Evolutionary conservation across 1,140 invertebrate species (phyloP), one percentile per base, ranked within the genome.

Genomic region (Araneus ventricosus): DNA sequence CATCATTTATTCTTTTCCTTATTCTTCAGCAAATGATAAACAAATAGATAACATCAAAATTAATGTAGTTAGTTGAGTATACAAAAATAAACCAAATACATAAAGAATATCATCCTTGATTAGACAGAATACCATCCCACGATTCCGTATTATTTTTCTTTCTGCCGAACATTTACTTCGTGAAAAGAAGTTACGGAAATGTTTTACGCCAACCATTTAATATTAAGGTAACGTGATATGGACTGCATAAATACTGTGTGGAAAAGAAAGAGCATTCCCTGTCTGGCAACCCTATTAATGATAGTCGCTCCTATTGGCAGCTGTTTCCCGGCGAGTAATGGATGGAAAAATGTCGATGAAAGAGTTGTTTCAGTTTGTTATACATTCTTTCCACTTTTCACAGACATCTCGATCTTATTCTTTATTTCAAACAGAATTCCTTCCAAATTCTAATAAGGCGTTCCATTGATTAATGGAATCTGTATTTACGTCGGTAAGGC

Each of bases 291-390:
- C 67, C 88, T 89, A 45, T 57, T 89, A 89, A 89, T 89, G 88
- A 89, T 30, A 79, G 70, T 52, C 41, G 37, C 37, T 88, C 41
- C 59, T 89, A 89, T 89, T 89, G 88, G 63, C 88, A 89, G 88
- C 88, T 89, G 88, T 79, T 89, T 34, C 88, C 17, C 20, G 22
- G n/a, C 67, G 34, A 10, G 57, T 79, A 75, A 89, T 79, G 45
- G 70, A 89, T 34, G 88, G 63, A 88, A 88, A 86, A 67, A 88
- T 67, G 86, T 88, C 86, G 86, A 88, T 88, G 86, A 88, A 67
- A 89, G 70, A 89, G n/a, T 57, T 41, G 8, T 89, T 75, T 57
- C 24, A 67, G n/a, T 7, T 20, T 52, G 24, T 52, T 89, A 89
- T 89, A 75, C 37, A 30, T 24, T 52, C 30, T 34, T 57, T 30